Evolutionary conservation across 2,113 vertebrate species (phyloP).

Genomic region (Prunella fulvescens): DNA sequence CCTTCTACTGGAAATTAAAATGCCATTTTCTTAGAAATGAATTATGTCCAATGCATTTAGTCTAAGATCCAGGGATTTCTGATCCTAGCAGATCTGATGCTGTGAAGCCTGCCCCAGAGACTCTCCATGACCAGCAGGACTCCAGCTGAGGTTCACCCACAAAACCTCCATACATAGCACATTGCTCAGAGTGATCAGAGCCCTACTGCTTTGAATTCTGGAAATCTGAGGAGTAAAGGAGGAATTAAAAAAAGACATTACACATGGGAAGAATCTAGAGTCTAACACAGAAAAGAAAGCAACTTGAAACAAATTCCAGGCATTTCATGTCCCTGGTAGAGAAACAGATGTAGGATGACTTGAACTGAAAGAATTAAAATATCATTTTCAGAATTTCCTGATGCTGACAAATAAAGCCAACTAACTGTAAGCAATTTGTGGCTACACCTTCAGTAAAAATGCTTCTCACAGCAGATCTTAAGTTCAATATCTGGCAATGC

Average conservation of each 20-base stretch:
- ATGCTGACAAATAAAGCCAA: background rate
- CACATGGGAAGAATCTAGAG: background rate
- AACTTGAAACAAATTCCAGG: background rate
- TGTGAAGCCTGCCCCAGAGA: background rate
- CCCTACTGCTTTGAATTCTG: background rate
- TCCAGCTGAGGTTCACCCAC: background rate
- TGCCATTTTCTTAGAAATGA: background rate
- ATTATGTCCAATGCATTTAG: background rate
- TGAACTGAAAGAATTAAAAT: background rate
- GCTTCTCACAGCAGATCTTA: background rate
- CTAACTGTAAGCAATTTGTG: background rate
- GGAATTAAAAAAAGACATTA: background rate
- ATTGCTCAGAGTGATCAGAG: background rate
- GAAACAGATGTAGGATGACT: background rate
- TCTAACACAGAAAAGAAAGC: background rate
- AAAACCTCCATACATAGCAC: accelerated
- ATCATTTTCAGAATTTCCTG: background rate
- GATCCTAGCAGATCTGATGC: background rate
- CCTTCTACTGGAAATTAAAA: background rate
- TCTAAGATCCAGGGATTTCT: background rate
- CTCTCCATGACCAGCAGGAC: background rate
- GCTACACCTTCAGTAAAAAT: background rate
- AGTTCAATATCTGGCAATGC: accelerated
- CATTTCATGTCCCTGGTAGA: background rate
- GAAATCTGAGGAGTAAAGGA: background rate